Conservation (phyloP, 2,797 vertebrate genomes). For the Sebastes miniatus region DNA sequence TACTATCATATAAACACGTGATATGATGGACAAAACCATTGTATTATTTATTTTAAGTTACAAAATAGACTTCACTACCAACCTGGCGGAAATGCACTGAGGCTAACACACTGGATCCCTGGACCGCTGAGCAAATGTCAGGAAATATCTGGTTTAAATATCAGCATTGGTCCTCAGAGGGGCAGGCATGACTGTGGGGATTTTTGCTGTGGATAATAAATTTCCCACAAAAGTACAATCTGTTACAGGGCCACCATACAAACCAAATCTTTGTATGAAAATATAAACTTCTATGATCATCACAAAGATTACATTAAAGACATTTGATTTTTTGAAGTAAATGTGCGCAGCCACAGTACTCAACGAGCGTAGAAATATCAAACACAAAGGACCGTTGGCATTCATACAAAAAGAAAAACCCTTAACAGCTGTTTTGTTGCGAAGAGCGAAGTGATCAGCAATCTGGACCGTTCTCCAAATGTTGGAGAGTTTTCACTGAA, state of each 20-base stretch:
- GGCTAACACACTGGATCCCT: constrained; percentile 83
- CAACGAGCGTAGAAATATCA: constrained; percentile 37
- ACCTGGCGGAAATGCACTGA: constrained; percentile 85
- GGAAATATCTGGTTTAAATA: constrained; percentile 67
- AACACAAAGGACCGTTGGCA: constrained; percentile 32
- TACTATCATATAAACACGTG: constrained; percentile 84
- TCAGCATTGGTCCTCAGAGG: constrained; percentile 28
- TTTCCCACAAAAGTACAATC: constrained; percentile 81
- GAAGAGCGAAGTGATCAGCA: constrained; percentile 49
- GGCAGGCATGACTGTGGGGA: constrained; percentile 10
- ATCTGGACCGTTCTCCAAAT: constrained; percentile 89
- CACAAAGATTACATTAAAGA: constrained; percentile 86
- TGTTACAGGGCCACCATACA: constrained; percentile 86
- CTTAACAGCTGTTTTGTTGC: constrained; percentile 66
- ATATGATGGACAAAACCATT: constrained; percentile 80
- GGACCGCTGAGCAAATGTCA: constrained; percentile 84
- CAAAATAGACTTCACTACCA: constrained; percentile 82
- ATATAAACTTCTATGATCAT: constrained; percentile 94
- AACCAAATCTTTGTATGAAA: constrained; percentile 92
- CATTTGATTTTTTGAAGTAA: constrained; percentile 82
- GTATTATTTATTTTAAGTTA: constrained; percentile 79
- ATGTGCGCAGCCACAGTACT: constrained; percentile 82
- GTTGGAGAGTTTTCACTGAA: constrained; percentile 88
- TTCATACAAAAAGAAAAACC: constrained; percentile 31
- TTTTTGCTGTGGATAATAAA: constrained; percentile 71